Evolutionary conservation across 2,797 vertebrate species (phyloP).

Genomic region (Amniataba percoides): DNA sequence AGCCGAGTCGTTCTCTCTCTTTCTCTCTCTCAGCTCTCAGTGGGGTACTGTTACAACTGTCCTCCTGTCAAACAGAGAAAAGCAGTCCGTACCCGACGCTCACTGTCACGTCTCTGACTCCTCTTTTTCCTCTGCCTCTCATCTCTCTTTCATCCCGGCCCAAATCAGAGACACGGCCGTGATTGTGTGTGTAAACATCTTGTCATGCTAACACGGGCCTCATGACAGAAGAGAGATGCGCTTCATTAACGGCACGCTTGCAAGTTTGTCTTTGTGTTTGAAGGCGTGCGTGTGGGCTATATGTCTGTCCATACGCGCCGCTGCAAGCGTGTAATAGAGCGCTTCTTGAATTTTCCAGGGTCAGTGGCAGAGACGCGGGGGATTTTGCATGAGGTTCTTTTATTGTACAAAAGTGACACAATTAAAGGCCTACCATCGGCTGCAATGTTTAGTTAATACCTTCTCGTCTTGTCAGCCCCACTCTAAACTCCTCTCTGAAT

Average conservation of each 20-base stretch:
- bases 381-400: conserved; percentile 6
- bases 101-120: conserved; percentile 61
- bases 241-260: conserved; percentile 76
- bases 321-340: conserved; percentile 19
- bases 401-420: conserved; percentile 39
- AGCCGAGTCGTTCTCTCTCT: conserved; percentile 2
- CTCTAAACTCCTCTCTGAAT: conserved; percentile 23
- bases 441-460: conserved; percentile 23
- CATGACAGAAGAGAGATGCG: conserved; percentile 79
- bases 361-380: conserved; percentile 37
- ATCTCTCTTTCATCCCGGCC: conserved; percentile 77
- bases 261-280: conserved; percentile 74
- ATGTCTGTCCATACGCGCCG: conserved; percentile 22
- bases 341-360: conserved; percentile 43
- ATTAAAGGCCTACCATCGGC: conserved; percentile 26
- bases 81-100: conserved; percentile 58
- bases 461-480: not conserved
- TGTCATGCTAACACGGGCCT: conserved; percentile 78
- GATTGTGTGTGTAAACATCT: conserved; percentile 84
- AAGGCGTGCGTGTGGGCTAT: conserved; percentile 53
- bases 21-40: conserved; percentile 64
- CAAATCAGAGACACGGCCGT: conserved; percentile 75
- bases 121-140: conserved; percentile 59
- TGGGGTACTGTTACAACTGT: conserved; percentile 75
- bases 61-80: conserved; percentile 79